Percentiles rank a stretch among this genome's conserved stretches.
phyloP scores from a whole-genome alignment of 2,797 vertebrate species.

The Lagorchestes hirsutus region DNA sequence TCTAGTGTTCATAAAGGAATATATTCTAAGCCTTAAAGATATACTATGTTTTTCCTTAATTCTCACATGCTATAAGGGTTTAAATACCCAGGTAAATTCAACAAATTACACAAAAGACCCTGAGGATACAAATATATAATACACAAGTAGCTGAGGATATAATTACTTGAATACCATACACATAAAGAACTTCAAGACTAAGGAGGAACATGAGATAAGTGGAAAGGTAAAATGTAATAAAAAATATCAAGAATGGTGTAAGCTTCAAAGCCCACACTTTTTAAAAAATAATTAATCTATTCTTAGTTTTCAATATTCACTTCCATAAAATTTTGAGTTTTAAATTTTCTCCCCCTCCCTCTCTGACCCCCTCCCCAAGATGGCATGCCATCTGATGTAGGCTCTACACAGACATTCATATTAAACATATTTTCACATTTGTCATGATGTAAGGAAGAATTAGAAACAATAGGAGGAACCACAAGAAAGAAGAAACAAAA shows the following conservation, averaged over 20 bases:
- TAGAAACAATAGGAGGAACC: too few relatives aligned
- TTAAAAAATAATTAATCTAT: too few relatives aligned
- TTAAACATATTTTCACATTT: too few relatives aligned
- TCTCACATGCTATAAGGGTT: neutral
- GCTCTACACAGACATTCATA: too few relatives aligned
- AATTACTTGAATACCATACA: neutral
- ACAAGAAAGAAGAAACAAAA: too few relatives aligned
- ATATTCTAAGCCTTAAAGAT: constrained; percentile 26
- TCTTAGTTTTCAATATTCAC: too few relatives aligned
- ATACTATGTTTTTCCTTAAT: neutral
- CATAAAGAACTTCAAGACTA: neutral
- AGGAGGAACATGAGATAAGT: neutral
- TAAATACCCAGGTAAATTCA: neutral
- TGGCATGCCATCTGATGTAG: too few relatives aligned
- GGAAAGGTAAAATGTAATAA: neutral
- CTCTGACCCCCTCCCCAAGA: too few relatives aligned
- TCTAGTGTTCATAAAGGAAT: neutral
- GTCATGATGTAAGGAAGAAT: too few relatives aligned
- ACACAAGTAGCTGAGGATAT: neutral
- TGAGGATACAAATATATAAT: neutral
- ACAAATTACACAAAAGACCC: neutral
- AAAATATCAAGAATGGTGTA: neutral
- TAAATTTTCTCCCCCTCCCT: too few relatives aligned
- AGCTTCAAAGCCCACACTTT: neutral
- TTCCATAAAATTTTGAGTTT: too few relatives aligned